Evolutionary conservation across 2,888 invertebrate species (phyloP), one percentile per base, ranked within the genome.

Genomic region (Pegoplata infirma): DNA sequence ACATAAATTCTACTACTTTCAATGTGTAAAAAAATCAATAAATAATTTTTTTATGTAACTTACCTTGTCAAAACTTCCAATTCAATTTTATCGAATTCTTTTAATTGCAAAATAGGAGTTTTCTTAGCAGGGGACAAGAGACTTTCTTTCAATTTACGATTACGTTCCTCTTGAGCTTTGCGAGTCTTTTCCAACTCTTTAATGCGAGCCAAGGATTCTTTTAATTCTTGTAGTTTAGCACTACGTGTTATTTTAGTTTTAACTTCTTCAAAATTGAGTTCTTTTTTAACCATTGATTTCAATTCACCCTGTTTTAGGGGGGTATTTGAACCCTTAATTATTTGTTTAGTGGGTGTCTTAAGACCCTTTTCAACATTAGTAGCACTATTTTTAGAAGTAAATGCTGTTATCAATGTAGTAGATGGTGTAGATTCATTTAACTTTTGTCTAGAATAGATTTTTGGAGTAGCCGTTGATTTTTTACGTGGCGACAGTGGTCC

Each of bases 11-110:
- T n/a, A n/a, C n/a, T n/a, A n/a, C n/a, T n/a, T n/a, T n/a, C n/a
- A n/a, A n/a, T n/a, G n/a, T n/a, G n/a, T n/a, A n/a, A n/a, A n/a
- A n/a, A n/a, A n/a, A n/a, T n/a, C n/a, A n/a, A n/a, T n/a, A n/a
- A n/a, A n/a, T n/a, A n/a, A n/a, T n/a, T n/a, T n/a, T n/a, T n/a
- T n/a, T n/a, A n/a, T n/a, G n/a, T 10, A 59, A 73, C 82, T 89
- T 88, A 95, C 94, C 95, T 95, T 81, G 92, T 90, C 75, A 93
- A 92, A 85, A 96, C 92, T 91, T 95, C 94, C 87, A 96, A 90
- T 89, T 95, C 92, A 86, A 96, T 93, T 46, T 93, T 92, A 83
- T 93, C 93, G 84, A 95, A 95, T 85, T 92, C 91, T 86, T 93
- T 91, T 49, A 94, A 89, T 90, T 92, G 91, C 32, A 89, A 76